Conservation (phyloP, 2,888 invertebrate species). For the Malthinus seriepunctatus region DNA sequence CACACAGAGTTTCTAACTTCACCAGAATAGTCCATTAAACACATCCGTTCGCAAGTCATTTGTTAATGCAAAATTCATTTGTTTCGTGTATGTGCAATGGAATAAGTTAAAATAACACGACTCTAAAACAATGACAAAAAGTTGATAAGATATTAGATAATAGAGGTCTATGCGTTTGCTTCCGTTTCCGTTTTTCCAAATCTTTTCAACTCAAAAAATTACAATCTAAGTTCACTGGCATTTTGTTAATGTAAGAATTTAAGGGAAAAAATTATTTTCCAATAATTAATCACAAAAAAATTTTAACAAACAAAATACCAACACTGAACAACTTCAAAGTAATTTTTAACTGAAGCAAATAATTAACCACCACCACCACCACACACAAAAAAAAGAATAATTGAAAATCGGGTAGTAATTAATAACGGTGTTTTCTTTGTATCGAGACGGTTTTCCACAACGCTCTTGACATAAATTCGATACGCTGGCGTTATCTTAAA, state of each 20-base stretch:
- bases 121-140: conserved; percentile 44
- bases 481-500: conserved; percentile 36
- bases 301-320: background rate
- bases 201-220: conserved; percentile 36
- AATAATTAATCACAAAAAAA: conserved; percentile 5
- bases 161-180: conserved; percentile 35
- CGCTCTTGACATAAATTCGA: conserved; percentile 38
- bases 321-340: conserved; percentile 23
- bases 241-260: background rate
- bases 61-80: conserved; percentile 52
- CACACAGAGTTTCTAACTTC: conserved; percentile 29
- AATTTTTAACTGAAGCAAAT: conserved; percentile 27
- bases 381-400: conserved; percentile 28
- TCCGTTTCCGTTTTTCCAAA: conserved; percentile 45
- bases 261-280: background rate
- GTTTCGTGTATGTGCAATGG: conserved; percentile 50
- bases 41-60: conserved; percentile 51
- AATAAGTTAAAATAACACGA: conserved; percentile 44
- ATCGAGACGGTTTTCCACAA: conserved; percentile 30
- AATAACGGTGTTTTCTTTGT: conserved; percentile 34
- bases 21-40: conserved; percentile 49
- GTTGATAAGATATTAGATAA: conserved; percentile 48
- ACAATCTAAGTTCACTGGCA: conserved; percentile 34
- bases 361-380: conserved; percentile 24
- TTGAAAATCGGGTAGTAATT: conserved; percentile 35